These are phyloP conservation scores for Panurus biarmicus DNA, from an alignment of 2,113 vertebrate genomes.

Conservation along the genomic window DNA sequence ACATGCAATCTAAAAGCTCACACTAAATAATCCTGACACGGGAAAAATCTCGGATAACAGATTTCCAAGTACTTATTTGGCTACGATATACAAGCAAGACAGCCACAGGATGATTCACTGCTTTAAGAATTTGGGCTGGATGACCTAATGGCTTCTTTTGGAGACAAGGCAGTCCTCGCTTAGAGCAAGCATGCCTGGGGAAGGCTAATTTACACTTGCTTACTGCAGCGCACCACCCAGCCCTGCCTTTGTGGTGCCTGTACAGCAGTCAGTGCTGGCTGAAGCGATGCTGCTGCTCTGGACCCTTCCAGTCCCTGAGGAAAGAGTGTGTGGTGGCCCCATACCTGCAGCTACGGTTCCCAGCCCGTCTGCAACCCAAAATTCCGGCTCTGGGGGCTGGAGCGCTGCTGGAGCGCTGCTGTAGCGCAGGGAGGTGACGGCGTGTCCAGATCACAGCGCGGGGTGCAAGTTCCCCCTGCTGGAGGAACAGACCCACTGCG, in stretches of 20 bases:
- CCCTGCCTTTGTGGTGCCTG: background rate
- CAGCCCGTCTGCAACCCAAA: background rate
- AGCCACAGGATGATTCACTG: background rate
- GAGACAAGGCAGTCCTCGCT: background rate
- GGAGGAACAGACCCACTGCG: background rate
- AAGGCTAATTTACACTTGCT: background rate
- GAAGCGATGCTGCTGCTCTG: background rate
- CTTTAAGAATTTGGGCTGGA: background rate
- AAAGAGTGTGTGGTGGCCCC: too few relatives aligned
- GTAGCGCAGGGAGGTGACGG: background rate
- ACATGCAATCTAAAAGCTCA: background rate
- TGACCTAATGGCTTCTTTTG: background rate
- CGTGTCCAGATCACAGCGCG: background rate
- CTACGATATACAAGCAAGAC: background rate
- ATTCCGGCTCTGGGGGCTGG: accelerated
- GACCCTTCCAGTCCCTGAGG: background rate
- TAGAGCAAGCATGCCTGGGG: background rate
- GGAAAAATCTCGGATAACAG: background rate
- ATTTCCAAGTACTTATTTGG: background rate
- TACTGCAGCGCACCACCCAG: background rate
- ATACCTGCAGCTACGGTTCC: background rate
- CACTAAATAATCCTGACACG: background rate
- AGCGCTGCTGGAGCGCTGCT: background rate
- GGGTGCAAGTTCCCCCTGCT: constrained; percentile 37
- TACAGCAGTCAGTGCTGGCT: background rate